A percentile compares a stretch with the other conserved stretches of the same genome.
These are phyloP conservation scores for Corvus moneduloides DNA, from an alignment of 2,113 vertebrate genomes.

Conservation along the genomic window DNA sequence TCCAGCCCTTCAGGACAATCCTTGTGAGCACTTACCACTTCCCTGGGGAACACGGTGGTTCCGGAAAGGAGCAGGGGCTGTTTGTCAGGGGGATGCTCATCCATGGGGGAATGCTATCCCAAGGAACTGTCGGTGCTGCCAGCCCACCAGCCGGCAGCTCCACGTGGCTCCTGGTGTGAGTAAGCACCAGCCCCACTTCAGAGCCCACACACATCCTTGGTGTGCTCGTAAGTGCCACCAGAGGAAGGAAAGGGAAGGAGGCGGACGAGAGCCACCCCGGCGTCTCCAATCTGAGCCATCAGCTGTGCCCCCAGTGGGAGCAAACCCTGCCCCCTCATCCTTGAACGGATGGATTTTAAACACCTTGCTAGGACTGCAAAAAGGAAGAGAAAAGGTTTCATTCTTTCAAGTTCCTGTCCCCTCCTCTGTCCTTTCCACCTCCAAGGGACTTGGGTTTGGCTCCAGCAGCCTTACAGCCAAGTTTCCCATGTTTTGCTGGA, in stretches of 20 bases:
- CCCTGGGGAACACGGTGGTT: fast-evolving
- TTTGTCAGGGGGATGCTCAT: background rate
- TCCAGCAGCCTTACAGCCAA: background rate
- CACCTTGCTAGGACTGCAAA: background rate
- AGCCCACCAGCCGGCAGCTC: background rate
- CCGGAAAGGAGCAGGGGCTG: background rate
- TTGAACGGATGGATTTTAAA: background rate
- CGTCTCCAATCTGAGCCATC: background rate
- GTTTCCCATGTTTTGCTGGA: background rate
- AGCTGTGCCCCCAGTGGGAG: background rate
- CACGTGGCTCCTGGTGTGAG: background rate
- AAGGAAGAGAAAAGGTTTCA: background rate
- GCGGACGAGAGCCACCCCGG: fast-evolving
- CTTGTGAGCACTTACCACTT: fast-evolving
- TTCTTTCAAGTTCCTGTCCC: background rate
- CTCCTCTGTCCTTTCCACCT: background rate
- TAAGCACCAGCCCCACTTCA: conserved; percentile 1
- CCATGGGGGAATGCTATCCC: background rate
- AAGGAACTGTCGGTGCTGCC: background rate
- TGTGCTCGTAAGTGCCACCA: background rate
- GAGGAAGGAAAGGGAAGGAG: background rate
- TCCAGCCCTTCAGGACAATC: background rate
- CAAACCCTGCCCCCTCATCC: background rate
- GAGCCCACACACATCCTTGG: conserved; percentile 16
- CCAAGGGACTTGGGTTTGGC: background rate